Evolutionary conservation across 1,140 invertebrate genomes (phyloP).

Genomic region (Lethocerus indicus): DNA sequence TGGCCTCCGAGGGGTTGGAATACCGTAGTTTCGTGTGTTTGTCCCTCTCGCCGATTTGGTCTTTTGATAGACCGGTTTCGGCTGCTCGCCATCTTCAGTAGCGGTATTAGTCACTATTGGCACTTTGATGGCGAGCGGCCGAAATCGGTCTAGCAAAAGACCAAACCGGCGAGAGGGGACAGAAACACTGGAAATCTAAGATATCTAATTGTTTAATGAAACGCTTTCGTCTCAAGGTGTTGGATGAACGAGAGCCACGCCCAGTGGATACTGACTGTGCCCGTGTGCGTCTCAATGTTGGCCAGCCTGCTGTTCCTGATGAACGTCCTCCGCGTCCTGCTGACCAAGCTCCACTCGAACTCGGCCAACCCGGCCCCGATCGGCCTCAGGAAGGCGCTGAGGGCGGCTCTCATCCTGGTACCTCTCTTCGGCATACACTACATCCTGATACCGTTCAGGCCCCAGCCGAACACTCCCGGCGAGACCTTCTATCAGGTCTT

Average conservation of each 20-base stretch:
- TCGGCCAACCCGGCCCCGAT: conserved; percentile 20
- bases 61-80: too few species aligned
- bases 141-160: too few species aligned
- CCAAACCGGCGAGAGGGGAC: too few species aligned
- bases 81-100: too few species aligned
- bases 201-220: too few species aligned
- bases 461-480: conserved; percentile 43
- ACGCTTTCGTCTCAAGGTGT: conserved; percentile 61
- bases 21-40: too few species aligned
- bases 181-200: too few species aligned
- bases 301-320: conserved; percentile 68
- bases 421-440: conserved; percentile 73
- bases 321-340: conserved; percentile 54
- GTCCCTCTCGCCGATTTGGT: too few species aligned
- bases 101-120: too few species aligned
- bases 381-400: conserved; percentile 35
- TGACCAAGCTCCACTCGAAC: conserved; percentile 44
- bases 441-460: conserved; percentile 71
- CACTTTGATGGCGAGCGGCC: too few species aligned
- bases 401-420: conserved; percentile 60
- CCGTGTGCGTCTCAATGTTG: conserved; percentile 60
- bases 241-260: conserved; percentile 62
- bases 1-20: too few species aligned
- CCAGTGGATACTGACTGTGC: conserved; percentile 51
- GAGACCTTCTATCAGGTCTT: conserved; percentile 66